Evolutionary conservation across 1,140 invertebrate species (phyloP).

Genomic region (Acromyrmex heyeri): DNA sequence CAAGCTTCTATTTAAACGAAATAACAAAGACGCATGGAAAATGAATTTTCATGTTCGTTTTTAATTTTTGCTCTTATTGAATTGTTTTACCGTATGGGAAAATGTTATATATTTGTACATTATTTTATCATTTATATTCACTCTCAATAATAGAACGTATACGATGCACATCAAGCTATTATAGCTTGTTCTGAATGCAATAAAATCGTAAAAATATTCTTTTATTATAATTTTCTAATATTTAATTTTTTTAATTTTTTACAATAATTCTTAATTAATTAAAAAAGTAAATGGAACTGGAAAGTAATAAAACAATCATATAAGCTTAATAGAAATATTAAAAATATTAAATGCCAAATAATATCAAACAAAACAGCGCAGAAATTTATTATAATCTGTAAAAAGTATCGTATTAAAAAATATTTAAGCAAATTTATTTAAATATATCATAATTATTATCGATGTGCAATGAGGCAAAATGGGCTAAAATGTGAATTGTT

Average conservation of each 20-base stretch:
- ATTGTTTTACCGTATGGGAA: background rate
- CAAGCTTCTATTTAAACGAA: conserved; percentile 14
- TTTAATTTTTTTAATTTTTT: too few relatives aligned
- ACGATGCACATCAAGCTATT: background rate
- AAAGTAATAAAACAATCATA: background rate
- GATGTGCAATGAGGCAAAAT: background rate
- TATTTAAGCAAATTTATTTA: conserved; percentile 13
- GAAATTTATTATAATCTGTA: conserved; percentile 9
- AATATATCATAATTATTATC: background rate
- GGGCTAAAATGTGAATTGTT: conserved; percentile 1
- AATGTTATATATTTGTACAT: background rate
- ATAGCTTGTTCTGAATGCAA: background rate
- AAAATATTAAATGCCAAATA: conserved; percentile 13
- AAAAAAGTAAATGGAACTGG: background rate
- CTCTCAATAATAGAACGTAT: conserved; percentile 2
- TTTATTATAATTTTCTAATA: background rate
- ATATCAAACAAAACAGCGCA: conserved; percentile 28
- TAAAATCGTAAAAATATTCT: background rate
- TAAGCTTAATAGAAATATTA: conserved; percentile 24
- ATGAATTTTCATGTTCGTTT: conserved; percentile 7
- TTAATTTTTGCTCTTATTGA: conserved; percentile 14
- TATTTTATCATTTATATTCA: conserved; percentile 33
- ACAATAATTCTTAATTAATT: background rate
- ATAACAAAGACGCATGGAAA: conserved; percentile 17
- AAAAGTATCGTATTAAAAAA: conserved; percentile 17